Base-by-base conservation (phyloP, 2,113 vertebrate species). In the Mystacornis crossleyi region DNA sequence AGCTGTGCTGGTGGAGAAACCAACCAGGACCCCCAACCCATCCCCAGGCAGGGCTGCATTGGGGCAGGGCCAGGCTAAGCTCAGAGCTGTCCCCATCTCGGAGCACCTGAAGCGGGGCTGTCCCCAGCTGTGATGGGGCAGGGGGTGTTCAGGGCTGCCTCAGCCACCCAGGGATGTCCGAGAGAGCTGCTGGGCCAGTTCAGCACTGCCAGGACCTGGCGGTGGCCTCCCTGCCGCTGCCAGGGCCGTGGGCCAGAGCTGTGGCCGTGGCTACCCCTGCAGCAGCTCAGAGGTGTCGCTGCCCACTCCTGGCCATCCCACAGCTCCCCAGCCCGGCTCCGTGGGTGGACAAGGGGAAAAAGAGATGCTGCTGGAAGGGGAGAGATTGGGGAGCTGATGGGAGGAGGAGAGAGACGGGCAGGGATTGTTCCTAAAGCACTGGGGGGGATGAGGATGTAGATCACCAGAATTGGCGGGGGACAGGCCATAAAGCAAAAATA, bases 401-500 rank as follows among this genome's bases (percentile, higher is more conserved):
- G 64, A 95, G 67, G 69, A 93, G 66, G 75, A 83, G 34, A 54
- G 28, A 90, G 60, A 19, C 50, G 53, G 48, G 75, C 64, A 88
- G 89, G 92, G 93, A 92, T 74, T 13, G 11, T 86, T 97, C 90
- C 94, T 88, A 64, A 95, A 89, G 88, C 42, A 75, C 78, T 18
- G 83, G 42, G 67, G 85, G 65, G 74, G 60, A 86, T 48, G 88
- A 95, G 90, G 95, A 80, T n/a, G 88, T 97, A 97, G 93, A 98
- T 97, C 28, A 85, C 71, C 93, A 85, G 96, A 93, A 98, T 93
- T 16, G 48, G 89, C 79, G 28, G 95, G 95, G 95, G 96, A 98
- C 95, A 96, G 93, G 93, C 95, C 80, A 95, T 98, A 97, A 98
- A 98, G 94, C n/a, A 89, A 95, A 96, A 96, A 96, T 96, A 96